Percentiles rank a stretch among this genome's conserved stretches.
phyloP scores from a whole-genome alignment of 2,113 vertebrate genomes.

The Isichthys henryi region DNA sequence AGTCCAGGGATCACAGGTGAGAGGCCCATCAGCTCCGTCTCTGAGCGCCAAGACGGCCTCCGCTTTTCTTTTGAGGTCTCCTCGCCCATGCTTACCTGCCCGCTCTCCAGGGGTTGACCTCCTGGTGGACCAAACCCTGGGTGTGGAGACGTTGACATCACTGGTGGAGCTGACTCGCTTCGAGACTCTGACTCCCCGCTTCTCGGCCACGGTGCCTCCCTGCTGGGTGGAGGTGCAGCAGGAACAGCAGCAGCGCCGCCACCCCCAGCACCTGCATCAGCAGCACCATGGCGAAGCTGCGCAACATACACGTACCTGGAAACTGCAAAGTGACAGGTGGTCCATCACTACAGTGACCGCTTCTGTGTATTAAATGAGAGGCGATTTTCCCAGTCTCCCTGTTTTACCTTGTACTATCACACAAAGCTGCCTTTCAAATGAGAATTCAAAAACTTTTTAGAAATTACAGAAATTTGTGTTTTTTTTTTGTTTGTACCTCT shows the following conservation, averaged over 20 bases:
- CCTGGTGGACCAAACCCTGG: constrained; percentile 85
- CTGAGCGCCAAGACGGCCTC: not conserved
- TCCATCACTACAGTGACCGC: not conserved
- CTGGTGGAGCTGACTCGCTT: constrained; percentile 94
- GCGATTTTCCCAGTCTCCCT: not conserved
- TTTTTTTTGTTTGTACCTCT: not conserved
- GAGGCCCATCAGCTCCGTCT: not conserved
- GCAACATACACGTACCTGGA: constrained; percentile 96
- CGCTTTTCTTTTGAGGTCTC: not conserved
- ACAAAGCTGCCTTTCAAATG: not conserved
- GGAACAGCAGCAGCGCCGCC: constrained; percentile 92
- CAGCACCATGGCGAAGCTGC: constrained; percentile 97
- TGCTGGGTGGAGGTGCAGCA: constrained; percentile 98
- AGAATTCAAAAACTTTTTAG: not conserved
- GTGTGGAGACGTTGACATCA: constrained; percentile 79
- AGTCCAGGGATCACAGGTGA: constrained; percentile 94
- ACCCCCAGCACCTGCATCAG: constrained; percentile 94
- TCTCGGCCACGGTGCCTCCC: constrained; percentile 93
- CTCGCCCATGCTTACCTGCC: not conserved
- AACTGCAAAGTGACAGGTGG: constrained; percentile 81
- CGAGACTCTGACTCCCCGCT: constrained; percentile 91
- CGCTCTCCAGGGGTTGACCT: constrained; percentile 79
- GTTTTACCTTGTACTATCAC: not conserved
- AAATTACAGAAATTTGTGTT: not conserved
- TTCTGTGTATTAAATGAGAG: not conserved